Conservation (phyloP, 2,888 invertebrate genomes). For the Imbricaverruca yamaguchii region DNA sequence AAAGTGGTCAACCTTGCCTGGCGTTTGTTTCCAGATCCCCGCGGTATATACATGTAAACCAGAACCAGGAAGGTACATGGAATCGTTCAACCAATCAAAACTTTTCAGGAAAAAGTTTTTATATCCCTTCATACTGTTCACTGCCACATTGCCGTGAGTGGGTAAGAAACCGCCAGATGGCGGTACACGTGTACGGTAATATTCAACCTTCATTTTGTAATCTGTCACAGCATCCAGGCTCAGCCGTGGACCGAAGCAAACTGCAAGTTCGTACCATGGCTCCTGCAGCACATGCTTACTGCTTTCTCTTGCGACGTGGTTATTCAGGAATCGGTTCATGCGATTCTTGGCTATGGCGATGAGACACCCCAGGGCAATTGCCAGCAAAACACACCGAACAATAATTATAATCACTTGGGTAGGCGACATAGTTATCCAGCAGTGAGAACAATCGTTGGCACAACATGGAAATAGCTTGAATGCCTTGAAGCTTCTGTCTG, state of each 20-base stretch:
- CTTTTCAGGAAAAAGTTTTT: not conserved
- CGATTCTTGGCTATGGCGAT: not conserved
- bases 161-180: not conserved
- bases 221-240: not conserved
- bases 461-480: no score
- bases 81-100: not conserved
- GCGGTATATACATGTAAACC: not conserved
- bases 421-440: no score
- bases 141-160: not conserved
- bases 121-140: no score
- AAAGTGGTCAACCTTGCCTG: not conserved
- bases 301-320: not conserved
- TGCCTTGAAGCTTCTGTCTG: no score
- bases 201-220: not conserved
- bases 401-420: no score
- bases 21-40: no score
- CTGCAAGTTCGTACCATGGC: not conserved
- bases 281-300: not conserved
- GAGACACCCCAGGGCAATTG: no score
- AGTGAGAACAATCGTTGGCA: no score
- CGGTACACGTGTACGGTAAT: no score
- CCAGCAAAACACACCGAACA: no score
- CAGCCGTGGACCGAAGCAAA: not conserved
- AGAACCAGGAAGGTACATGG: not conserved
- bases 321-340: not conserved